A percentile compares a stretch with the other conserved stretches of the same genome.
Conservation (phyloP, 2,888 invertebrate species). For the Zelleria hepariella region DNA sequence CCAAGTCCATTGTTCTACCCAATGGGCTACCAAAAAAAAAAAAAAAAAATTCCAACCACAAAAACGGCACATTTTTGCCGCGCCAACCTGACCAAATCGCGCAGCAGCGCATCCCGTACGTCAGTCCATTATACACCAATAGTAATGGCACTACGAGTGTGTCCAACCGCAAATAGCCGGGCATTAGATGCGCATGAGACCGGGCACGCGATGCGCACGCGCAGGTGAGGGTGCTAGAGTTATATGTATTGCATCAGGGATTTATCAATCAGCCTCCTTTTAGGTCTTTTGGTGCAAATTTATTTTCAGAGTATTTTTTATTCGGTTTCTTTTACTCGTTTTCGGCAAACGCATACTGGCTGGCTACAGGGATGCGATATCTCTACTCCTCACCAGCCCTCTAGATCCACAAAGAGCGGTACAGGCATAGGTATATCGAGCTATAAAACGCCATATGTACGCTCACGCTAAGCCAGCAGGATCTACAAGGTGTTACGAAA, state of each 20-base stretch:
- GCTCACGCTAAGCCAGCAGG: too few species aligned
- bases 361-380: too few species aligned
- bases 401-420: too few species aligned
- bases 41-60: too few species aligned
- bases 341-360: too few species aligned
- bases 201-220: slow-evolving; percentile 38
- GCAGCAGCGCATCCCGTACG: slow-evolving; percentile 19
- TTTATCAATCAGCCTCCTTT: background rate
- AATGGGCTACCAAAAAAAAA: background rate
- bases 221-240: background rate
- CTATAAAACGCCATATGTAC: too few species aligned
- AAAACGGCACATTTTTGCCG: background rate
- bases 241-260: background rate
- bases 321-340: too few species aligned
- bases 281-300: too few species aligned
- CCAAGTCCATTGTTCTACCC: background rate
- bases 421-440: too few species aligned
- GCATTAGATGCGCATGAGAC: slow-evolving; percentile 38
- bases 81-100: background rate
- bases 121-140: slow-evolving; percentile 23
- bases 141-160: slow-evolving; percentile 23
- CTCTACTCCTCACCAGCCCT: too few species aligned
- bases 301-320: too few species aligned
- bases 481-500: too few species aligned
- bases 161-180: slow-evolving; percentile 50